Evolutionary conservation across 2,797 vertebrate genomes (phyloP), one percentile per base, ranked within the genome.

Genomic region (Anas bahamensis): DNA sequence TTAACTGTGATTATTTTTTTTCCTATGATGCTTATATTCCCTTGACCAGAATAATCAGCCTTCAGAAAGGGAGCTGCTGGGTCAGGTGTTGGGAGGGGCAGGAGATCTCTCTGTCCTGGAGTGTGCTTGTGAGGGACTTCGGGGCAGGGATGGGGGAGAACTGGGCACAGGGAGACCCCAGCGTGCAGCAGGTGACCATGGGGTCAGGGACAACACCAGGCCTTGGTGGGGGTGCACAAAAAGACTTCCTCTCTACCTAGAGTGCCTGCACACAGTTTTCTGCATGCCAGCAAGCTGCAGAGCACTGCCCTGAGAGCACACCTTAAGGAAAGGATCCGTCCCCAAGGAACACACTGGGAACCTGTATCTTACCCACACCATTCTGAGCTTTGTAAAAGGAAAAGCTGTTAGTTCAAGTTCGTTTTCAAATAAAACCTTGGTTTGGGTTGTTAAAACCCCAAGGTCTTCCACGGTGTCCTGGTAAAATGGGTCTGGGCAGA

Each of bases 191-290:
- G 44, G 55, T 31, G 60, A 21, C 59, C 1, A 0, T 0, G 3
- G 46, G 21, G 22, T 37, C 11, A 26, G 56, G 56, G 61, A 41
- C 23, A 37, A 26, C 0, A 0, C 41, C 55, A 50, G 41, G 31
- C 37, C 50, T 39, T 44, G 44, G 37, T 28, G 5, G n/a, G 21
- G 56, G 37, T 29, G 35, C 4, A 1, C 24, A 46, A 14, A 55
- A 33, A 11, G 17, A 8, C 16, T 44, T 59, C 6, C 8, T 33
- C 10, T 68, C 8, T 50, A 21, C 2, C 7, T 41, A 50, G 46
- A 19, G 2, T 1, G 2, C 44, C 57, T 35, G 19, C 57, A 22
- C 0, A 1, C 35, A 2, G 1, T 12, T 53, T 39, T 39, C 48
- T 24, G 83, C 63, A 23, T 23, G 63, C 21, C 63, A n/a, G 63